Evolutionary conservation across 2,797 vertebrate genomes (phyloP), one percentile per base, ranked within the genome.

Genomic region (Melanotaenia parkinsoni): DNA sequence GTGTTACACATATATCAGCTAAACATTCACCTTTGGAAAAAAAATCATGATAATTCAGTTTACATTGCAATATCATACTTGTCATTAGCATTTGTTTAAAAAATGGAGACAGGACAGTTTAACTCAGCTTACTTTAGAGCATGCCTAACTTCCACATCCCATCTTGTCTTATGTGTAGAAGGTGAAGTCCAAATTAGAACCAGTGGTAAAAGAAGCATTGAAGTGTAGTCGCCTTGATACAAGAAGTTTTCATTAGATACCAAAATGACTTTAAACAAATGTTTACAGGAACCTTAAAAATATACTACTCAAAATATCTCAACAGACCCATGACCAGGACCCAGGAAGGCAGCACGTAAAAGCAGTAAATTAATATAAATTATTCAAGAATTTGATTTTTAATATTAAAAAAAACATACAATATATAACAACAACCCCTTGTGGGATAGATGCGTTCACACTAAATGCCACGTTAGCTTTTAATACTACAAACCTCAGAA

Each of bases 381-480:
- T 88, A 89, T 88, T 92, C 87, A 92, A 93, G 83, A 92, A 86
- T 89, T 89, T 88, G 90, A 12, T 91, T 91, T 92, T 91, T 85
- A 85, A 91, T 94, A 88, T 91, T 93, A 91, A 93, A 93, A 92
- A 94, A 94, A 93, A 92, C 88, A 93, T 88, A 91, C 77, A 91
- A 86, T 92, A 87, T 89, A 90, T 82, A 90, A 93, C 91, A 91
- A 91, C 87, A 92, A 86, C 81, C 87, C 89, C 79, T 85, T 72
- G 63, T 16, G 77, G 88, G 84, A 91, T 88, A 87, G 84, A 85
- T 85, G 89, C 71, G 86, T 92, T 92, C 91, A 95, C 93, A 94
- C 91, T 93, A 91, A 93, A 91, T 91, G 89, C 90, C 93, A 95
- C 93, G 89, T 91, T 83, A 89, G 83, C 80, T 92, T 84, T 77